These are phyloP conservation scores for Pegoplata infirma DNA, from an alignment of 2,888 invertebrate species.

Conservation along the genomic window DNA sequence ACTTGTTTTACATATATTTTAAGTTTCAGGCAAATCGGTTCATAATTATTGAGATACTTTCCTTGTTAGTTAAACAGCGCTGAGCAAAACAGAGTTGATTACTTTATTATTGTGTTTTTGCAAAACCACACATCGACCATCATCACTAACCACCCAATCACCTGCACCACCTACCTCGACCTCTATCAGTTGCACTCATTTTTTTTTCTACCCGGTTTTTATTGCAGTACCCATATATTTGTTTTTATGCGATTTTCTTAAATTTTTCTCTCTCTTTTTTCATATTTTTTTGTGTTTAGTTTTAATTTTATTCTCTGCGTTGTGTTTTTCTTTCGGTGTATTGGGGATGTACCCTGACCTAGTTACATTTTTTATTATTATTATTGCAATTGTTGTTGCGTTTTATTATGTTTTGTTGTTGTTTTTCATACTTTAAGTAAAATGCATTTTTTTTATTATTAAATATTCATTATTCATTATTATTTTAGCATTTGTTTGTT, in stretches of 20 bases:
- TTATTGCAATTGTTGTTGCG: slow-evolving; percentile 53
- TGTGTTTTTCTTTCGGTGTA: slow-evolving; percentile 35
- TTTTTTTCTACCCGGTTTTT: slow-evolving; percentile 23
- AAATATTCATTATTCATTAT: slow-evolving; percentile 44
- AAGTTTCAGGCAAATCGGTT: too few species aligned
- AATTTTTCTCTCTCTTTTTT: slow-evolving; percentile 6
- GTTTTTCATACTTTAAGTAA: slow-evolving; percentile 33
- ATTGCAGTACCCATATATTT: background rate
- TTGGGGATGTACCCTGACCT: slow-evolving; percentile 75
- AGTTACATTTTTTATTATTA: slow-evolving; percentile 69
- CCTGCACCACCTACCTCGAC: slow-evolving; percentile 10
- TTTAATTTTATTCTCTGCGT: background rate
- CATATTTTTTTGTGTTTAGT: slow-evolving; percentile 21
- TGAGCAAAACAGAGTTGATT: background rate
- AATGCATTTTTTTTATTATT: slow-evolving; percentile 55
- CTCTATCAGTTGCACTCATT: background rate
- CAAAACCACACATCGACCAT: slow-evolving; percentile 4
- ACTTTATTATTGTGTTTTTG: too few species aligned
- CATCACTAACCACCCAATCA: background rate
- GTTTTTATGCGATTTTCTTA: background rate
- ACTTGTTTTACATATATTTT: too few species aligned
- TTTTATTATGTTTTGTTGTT: slow-evolving; percentile 12
- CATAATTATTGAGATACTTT: too few species aligned
- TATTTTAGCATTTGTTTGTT: slow-evolving; percentile 39
- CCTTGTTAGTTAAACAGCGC: too few species aligned